Evolutionary conservation across 2,888 invertebrate species (phyloP), one percentile per base, ranked within the genome.

Genomic region (Drosophila austrosaltans): DNA sequence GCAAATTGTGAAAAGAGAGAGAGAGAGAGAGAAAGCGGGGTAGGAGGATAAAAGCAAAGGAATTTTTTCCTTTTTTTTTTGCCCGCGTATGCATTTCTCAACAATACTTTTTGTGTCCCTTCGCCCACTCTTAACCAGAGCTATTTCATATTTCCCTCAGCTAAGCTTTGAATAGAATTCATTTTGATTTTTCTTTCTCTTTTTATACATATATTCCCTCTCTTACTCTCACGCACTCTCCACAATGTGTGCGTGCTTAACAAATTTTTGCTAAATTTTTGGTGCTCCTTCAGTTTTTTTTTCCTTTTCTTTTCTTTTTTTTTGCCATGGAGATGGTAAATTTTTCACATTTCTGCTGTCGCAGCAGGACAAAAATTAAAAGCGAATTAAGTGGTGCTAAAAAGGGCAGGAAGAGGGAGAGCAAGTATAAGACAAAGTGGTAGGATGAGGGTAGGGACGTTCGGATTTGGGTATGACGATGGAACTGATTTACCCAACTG

Each of bases 61-160:
- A 48, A 48, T 48, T 48, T 48, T 48, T 48, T 12, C 5, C 20
- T 48, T 48, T 44, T 44, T 48, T 48, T 48, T 82, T 81, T 75
- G 87, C 69, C 48, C 76, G 79, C 89, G 84, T 87, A 87, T 85
- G 84, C 84, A 85, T 74, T 87, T 87, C 82, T 75, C 64, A 70
- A 88, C 87, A 88, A 83, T 75, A 66, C 77, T 66, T 75, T 76
- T 71, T 53, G 59, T 53, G 59, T 53, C 75, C 72, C 42, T 36
- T 58, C 67, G 78, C 63, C 32, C 44, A 56, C 74, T 56, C 72
- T 53, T 39, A 53, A 66, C 65, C 62, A 76, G 70, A 66, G 67
- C 65, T 77, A 76, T 89, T 89, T 79, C 77, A 85, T 89, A 84
- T 79, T 84, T 83, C 59, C 68, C 77, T 69, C 62, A 81, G 68